These are phyloP conservation scores for Natator depressus DNA, from an alignment of 2,113 vertebrate genomes.

Conservation along the genomic window DNA sequence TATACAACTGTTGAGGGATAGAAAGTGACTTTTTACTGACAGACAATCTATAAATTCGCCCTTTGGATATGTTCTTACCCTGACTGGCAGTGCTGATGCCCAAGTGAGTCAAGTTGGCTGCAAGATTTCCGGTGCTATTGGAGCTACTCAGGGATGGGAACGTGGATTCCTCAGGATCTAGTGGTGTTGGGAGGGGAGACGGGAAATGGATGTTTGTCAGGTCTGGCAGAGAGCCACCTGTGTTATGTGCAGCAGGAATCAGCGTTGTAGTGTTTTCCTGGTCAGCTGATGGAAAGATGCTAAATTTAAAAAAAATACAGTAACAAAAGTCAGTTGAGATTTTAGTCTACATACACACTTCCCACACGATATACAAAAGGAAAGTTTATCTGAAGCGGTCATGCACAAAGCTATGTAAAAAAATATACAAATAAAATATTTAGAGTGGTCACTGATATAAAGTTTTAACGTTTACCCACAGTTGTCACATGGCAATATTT, in stretches of 20 bases:
- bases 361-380: neutral
- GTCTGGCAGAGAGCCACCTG: constrained; percentile 95
- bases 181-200: constrained; percentile 92
- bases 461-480: neutral
- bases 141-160: constrained; percentile 89
- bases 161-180: constrained; percentile 92
- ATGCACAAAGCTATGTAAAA: neutral
- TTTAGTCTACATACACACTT: neutral
- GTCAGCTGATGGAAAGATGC: constrained; percentile 96
- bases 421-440: neutral
- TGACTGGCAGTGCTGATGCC: constrained; percentile 88
- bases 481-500: neutral
- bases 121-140: constrained; percentile 90
- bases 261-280: constrained; percentile 89
- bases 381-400: neutral
- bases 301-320: constrained; percentile 23
- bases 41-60: rapidly evolving
- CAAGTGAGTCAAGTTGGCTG: constrained; percentile 93
- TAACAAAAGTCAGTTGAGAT: neutral
- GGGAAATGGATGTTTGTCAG: constrained; percentile 98
- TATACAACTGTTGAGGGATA: rapidly evolving
- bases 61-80: constrained; percentile 71
- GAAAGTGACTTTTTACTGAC: neutral
- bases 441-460: neutral
- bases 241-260: constrained; percentile 92